phyloP scores from a whole-genome alignment of 2,888 invertebrate genomes.

The Agonopterix heracliana region DNA sequence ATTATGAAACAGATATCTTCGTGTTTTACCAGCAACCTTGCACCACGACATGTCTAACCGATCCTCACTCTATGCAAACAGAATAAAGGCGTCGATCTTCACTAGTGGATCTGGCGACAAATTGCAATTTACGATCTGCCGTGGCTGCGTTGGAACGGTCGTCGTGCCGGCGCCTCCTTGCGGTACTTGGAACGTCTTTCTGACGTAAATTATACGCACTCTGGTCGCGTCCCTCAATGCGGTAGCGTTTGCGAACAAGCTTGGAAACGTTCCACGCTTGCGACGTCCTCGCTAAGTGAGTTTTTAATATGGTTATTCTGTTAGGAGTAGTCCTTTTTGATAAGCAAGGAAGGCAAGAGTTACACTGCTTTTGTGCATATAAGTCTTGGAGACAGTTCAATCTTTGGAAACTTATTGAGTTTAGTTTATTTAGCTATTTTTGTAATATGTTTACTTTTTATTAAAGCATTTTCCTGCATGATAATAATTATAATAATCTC shows the following conservation, averaged over 20 bases:
- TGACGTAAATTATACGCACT: conserved; percentile 6
- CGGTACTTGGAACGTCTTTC: conserved; percentile 8
- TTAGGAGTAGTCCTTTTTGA: neutral
- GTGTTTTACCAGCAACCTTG: too few species aligned
- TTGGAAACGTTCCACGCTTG: conserved; percentile 1
- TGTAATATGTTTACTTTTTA: neutral
- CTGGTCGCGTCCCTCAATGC: neutral
- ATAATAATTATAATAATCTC: neutral
- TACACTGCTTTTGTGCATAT: too few species aligned
- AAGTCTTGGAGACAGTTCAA: too few species aligned
- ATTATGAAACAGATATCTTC: too few species aligned
- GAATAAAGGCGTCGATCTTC: conserved; percentile 29
- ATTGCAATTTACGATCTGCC: conserved; percentile 32
- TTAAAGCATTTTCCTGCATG: too few species aligned
- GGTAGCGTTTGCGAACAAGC: conserved; percentile 1
- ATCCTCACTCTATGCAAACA: conserved; percentile 7
- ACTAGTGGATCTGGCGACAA: conserved; percentile 25
- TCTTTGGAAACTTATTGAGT: too few species aligned
- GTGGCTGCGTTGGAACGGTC: conserved; percentile 20
- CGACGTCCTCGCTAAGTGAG: neutral
- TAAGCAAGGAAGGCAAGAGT: too few species aligned
- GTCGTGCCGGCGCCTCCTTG: conserved; percentile 23
- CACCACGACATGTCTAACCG: too few species aligned
- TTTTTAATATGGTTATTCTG: neutral
- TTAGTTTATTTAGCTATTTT: too few species aligned